A percentile compares a stretch with the other conserved stretches of the same genome.
Conservation (phyloP, 1,140 invertebrate species). For the Nasonia giraulti region DNA sequence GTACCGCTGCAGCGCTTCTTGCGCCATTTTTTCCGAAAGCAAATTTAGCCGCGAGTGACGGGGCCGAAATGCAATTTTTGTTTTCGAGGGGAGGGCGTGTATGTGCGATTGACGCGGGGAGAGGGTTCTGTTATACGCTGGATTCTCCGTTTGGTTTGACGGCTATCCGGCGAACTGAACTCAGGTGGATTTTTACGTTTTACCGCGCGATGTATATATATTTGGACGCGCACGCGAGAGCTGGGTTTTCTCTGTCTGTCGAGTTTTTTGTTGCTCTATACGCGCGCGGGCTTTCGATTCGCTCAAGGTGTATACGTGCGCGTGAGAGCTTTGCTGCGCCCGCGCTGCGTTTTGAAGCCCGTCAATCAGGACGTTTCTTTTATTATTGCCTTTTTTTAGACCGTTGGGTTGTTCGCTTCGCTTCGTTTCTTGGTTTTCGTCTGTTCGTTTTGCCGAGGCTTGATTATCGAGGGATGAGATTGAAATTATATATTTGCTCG, state of each 20-base stretch:
- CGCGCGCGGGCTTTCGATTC: background rate
- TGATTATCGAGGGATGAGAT: background rate
- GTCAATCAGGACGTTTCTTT: slow-evolving; percentile 32
- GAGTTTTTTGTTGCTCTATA: background rate
- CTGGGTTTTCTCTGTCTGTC: background rate
- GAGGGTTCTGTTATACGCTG: background rate
- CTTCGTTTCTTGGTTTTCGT: background rate
- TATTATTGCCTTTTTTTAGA: background rate
- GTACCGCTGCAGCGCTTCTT: background rate
- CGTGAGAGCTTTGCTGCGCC: background rate
- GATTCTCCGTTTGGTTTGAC: slow-evolving; percentile 36
- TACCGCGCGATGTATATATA: background rate
- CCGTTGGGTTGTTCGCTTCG: background rate
- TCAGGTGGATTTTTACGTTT: slow-evolving; percentile 32
- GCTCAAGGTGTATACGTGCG: background rate
- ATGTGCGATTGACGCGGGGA: slow-evolving; percentile 37
- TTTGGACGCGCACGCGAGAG: background rate
- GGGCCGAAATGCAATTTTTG: slow-evolving; percentile 37
- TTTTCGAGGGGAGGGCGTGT: background rate
- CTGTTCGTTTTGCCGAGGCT: background rate
- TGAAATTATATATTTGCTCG: background rate
- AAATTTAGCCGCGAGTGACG: slow-evolving; percentile 41
- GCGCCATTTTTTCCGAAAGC: slow-evolving; percentile 33
- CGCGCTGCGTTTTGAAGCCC: background rate
- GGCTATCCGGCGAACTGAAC: background rate